These are phyloP conservation scores for Leuciscus waleckii DNA, from an alignment of 2,797 vertebrate genomes.

Conservation along the genomic window DNA sequence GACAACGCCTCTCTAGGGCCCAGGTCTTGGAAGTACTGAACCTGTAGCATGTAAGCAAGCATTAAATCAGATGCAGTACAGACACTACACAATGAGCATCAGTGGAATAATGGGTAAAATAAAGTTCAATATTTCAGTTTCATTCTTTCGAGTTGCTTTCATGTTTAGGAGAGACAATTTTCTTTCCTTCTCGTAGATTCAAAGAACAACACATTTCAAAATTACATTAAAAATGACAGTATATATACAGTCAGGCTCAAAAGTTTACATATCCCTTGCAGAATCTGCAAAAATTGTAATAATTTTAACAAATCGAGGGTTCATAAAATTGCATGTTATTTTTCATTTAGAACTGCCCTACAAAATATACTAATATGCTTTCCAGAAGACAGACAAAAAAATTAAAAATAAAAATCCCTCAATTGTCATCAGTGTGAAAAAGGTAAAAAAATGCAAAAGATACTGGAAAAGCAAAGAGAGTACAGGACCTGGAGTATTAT, in stretches of 20 bases:
- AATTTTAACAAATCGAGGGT: background rate
- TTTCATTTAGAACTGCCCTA: background rate
- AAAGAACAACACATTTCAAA: background rate
- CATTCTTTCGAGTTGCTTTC: background rate
- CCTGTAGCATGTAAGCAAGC: slow-evolving; percentile 60
- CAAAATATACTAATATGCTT: background rate
- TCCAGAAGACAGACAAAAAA: background rate
- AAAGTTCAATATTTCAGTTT: background rate
- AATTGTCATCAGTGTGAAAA: background rate
- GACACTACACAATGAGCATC: background rate
- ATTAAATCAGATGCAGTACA: background rate
- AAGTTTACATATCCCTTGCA: no score
- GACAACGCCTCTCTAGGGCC: slow-evolving; percentile 65
- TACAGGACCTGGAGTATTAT: background rate
- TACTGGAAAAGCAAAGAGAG: background rate
- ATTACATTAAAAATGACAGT: background rate
- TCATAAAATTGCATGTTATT: background rate
- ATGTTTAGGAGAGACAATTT: background rate
- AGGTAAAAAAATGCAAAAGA: background rate
- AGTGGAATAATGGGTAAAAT: background rate
- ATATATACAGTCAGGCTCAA: background rate
- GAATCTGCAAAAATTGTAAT: no score
- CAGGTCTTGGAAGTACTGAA: slow-evolving; percentile 72
- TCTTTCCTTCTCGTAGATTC: background rate
- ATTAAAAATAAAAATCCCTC: background rate